Evolutionary conservation across 1,140 invertebrate genomes (phyloP).

Genomic region (Diorhabda sublineata): DNA sequence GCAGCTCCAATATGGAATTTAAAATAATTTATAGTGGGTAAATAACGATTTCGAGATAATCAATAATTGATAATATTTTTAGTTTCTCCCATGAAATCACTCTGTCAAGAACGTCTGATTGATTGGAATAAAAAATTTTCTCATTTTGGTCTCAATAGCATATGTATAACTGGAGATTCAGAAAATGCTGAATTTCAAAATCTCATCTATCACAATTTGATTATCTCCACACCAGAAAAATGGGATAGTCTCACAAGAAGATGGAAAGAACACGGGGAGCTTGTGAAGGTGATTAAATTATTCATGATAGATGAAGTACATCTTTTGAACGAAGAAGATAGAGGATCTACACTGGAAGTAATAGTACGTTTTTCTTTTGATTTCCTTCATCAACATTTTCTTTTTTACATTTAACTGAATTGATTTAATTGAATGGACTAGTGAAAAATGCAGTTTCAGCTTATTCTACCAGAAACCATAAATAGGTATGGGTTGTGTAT

Average conservation of each 20-base stretch:
- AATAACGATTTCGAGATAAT: not conserved
- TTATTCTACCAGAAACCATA: no score
- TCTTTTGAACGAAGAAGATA: slow-evolving; percentile 62
- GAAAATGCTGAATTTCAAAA: slow-evolving; percentile 59
- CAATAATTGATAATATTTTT: slow-evolving; percentile 29
- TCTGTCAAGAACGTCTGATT: slow-evolving; percentile 65
- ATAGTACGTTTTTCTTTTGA: slow-evolving; percentile 56
- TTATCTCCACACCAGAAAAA: slow-evolving; percentile 81
- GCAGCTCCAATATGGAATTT: slow-evolving; percentile 46
- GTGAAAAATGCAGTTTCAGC: no score
- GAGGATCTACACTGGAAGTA: slow-evolving; percentile 75
- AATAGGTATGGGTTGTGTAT: not conserved
- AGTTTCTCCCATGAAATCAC: slow-evolving; percentile 79
- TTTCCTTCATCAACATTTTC: not conserved
- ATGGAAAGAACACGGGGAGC: slow-evolving; percentile 61
- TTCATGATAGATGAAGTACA: slow-evolving; percentile 83
- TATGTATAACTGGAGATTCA: slow-evolving; percentile 73
- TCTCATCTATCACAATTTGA: slow-evolving; percentile 53
- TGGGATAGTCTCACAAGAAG: slow-evolving; percentile 75
- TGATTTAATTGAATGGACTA: not conserved
- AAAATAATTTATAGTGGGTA: slow-evolving; percentile 65
- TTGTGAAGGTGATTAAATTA: slow-evolving; percentile 63
- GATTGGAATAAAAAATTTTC: slow-evolving; percentile 73
- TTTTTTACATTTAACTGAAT: not conserved
- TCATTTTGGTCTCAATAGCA: slow-evolving; percentile 57